A percentile compares a stretch with the other conserved stretches of the same genome.
These are phyloP conservation scores for Neolamprologus toae DNA, from an alignment of 2,113 vertebrate species.

Conservation along the genomic window DNA sequence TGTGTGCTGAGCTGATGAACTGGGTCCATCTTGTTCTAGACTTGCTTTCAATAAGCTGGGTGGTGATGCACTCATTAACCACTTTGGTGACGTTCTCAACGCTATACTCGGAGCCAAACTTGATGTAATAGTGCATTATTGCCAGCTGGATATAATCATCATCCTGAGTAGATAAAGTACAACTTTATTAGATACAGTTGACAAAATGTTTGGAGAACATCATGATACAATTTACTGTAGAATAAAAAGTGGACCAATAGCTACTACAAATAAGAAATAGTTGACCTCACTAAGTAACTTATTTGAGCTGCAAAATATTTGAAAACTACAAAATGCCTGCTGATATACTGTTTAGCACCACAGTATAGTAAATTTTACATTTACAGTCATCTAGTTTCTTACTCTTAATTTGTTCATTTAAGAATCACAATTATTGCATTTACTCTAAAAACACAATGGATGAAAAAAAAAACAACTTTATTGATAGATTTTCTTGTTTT, in stretches of 20 bases:
- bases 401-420: background rate
- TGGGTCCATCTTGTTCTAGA: conserved; percentile 76
- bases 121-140: conserved; percentile 79
- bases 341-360: background rate
- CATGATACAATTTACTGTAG: background rate
- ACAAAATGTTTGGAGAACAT: background rate
- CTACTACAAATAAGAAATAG: background rate
- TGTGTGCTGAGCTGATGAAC: conserved; percentile 68
- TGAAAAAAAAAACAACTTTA: background rate
- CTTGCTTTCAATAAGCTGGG: conserved; percentile 77
- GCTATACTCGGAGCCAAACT: conserved; percentile 62
- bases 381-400: background rate
- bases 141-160: conserved; percentile 82
- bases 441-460: background rate
- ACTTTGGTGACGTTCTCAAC: conserved; percentile 64
- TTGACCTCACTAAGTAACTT: background rate
- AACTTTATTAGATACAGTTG: background rate
- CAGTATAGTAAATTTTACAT: background rate
- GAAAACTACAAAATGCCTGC: background rate
- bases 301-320: background rate
- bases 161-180: conserved; percentile 68
- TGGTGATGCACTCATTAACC: conserved; percentile 76
- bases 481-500: background rate
- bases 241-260: background rate
- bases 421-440: background rate